These are phyloP conservation scores for Petromus typicus DNA, from an alignment of 2,113 vertebrate species.

Conservation along the genomic window DNA sequence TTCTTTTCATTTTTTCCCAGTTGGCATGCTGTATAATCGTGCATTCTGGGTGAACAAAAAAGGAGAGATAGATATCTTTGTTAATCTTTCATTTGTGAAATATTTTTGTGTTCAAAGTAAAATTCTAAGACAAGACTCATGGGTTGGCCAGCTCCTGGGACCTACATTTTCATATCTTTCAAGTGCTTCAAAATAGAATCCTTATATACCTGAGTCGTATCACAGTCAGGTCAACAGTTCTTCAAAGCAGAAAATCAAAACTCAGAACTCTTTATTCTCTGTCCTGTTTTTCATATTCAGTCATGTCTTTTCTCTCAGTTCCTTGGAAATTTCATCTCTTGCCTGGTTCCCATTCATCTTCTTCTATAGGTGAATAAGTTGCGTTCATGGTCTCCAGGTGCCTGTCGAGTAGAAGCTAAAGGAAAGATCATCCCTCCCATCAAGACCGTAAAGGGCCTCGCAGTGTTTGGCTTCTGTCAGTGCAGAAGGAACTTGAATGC, in stretches of 20 bases:
- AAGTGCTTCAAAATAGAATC: conserved; percentile 95
- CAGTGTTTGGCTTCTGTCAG: conserved; percentile 88
- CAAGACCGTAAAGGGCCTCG: conserved; percentile 93
- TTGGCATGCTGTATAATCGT: conserved; percentile 94
- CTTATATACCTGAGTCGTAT: conserved; percentile 96
- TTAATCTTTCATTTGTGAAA: conserved; percentile 96
- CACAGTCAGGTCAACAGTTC: conserved; percentile 94
- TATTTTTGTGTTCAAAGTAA: conserved; percentile 96
- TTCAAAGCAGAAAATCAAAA: conserved; percentile 96
- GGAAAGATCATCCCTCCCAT: conserved; percentile 94
- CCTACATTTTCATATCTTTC: conserved; percentile 96
- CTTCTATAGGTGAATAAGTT: conserved; percentile 93
- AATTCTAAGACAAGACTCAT: conserved; percentile 96
- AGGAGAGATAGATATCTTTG: conserved; percentile 97
- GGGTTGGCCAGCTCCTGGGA: conserved; percentile 89
- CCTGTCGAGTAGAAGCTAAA: conserved; percentile 95
- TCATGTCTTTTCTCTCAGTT: conserved; percentile 95
- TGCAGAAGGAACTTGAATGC: neutral
- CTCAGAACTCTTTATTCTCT: conserved; percentile 95
- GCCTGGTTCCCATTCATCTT: conserved; percentile 95
- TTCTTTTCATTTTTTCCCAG: conserved; percentile 97
- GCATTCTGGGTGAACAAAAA: conserved; percentile 97
- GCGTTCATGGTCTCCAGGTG: conserved; percentile 95
- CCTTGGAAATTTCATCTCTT: conserved; percentile 93
- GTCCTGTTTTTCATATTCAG: conserved; percentile 87